These are phyloP conservation scores for Stylophora pistillata DNA, from an alignment of 64 coral and sea anemone genomes.

Conservation along the genomic window DNA sequence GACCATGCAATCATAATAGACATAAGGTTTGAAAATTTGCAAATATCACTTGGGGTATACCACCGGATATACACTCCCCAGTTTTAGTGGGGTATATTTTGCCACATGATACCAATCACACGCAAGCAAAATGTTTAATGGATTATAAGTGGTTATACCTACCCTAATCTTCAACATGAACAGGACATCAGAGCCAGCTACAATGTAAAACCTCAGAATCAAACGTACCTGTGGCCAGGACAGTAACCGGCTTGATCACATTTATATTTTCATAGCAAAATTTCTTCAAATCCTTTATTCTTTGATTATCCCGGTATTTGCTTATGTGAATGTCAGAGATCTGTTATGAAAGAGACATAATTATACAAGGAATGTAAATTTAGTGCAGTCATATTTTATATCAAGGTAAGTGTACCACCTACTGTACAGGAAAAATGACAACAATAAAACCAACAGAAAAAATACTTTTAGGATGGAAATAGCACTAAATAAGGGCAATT, in stretches of 20 bases:
- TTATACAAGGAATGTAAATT: neutral
- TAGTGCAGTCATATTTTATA: neutral
- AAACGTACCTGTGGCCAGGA: constrained; percentile 83
- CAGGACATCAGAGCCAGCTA: no score
- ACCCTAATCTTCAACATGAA: no score
- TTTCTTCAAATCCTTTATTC: constrained; percentile 66
- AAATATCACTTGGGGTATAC: no score
- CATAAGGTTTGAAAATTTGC: no score
- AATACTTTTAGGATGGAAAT: neutral
- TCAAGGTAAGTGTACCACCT: neutral
- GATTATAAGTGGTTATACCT: no score
- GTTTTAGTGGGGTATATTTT: no score
- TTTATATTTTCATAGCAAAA: constrained; percentile 87
- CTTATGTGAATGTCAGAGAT: constrained; percentile 95
- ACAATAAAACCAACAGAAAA: neutral
- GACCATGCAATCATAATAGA: no score
- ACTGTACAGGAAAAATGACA: neutral
- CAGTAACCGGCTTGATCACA: constrained; percentile 76
- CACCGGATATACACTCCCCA: no score
- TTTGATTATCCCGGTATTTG: constrained; percentile 77
- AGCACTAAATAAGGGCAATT: neutral
- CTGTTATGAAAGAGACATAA: constrained; percentile 38
- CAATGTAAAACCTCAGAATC: no score
- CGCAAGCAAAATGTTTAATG: no score
- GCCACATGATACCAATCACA: no score